Conservation (phyloP, 2,888 invertebrate genomes). For the Antheraea assamensis region DNA sequence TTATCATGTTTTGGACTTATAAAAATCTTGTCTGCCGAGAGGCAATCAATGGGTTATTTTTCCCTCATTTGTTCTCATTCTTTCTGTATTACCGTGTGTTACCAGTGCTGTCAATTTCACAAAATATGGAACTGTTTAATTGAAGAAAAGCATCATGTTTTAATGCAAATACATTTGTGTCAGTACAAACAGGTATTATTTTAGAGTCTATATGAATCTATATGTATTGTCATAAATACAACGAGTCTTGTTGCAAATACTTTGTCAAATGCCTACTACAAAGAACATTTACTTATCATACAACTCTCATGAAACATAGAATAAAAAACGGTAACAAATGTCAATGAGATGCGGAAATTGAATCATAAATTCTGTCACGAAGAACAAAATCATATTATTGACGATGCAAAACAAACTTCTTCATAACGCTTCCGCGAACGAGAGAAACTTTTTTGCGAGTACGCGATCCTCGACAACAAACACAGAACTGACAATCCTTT, state of each 20-base stretch:
- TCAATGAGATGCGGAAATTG: conserved; percentile 4
- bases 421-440: conserved; percentile 8
- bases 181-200: no score
- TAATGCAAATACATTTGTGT: neutral
- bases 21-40: no score
- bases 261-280: neutral
- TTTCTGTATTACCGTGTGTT: no score
- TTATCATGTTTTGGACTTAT: no score
- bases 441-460: conserved; percentile 3
- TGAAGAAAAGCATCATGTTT: neutral
- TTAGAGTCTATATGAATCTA: no score
- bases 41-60: no score
- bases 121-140: no score
- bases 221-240: neutral
- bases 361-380: neutral
- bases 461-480: conserved; percentile 8
- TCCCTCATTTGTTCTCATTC: no score
- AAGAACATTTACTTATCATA: neutral
- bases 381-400: neutral
- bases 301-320: neutral
- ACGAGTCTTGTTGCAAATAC: neutral
- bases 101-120: no score
- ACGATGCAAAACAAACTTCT: conserved; percentile 7
- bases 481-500: conserved; percentile 3
- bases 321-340: neutral